These are phyloP conservation scores for Solen grandis DNA, from an alignment of 1,140 invertebrate species.

Conservation along the genomic window DNA sequence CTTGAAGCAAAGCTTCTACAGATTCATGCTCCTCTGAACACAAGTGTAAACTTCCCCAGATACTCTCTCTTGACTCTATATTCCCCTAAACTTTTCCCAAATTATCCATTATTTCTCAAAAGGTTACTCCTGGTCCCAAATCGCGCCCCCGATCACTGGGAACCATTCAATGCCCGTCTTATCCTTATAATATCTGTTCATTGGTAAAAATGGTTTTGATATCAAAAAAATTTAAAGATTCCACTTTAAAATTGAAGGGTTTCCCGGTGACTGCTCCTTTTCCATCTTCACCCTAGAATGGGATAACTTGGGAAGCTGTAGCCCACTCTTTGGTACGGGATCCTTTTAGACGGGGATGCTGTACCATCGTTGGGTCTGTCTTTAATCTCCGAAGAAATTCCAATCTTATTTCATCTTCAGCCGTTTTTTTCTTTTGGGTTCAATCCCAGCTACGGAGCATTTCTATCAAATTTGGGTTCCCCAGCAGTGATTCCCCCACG, in stretches of 20 bases:
- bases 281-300: constrained; percentile 22
- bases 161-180: constrained; percentile 7
- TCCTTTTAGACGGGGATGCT: background rate
- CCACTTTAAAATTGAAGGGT: constrained; percentile 30
- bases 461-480: background rate
- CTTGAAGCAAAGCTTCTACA: constrained; percentile 26
- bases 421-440: background rate
- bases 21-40: too few relatives aligned
- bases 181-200: constrained; percentile 28
- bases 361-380: background rate
- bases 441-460: background rate
- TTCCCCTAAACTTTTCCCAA: constrained; percentile 2
- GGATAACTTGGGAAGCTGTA: constrained; percentile 15
- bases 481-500: background rate
- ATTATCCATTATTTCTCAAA: background rate
- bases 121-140: background rate
- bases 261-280: constrained; percentile 22
- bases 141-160: constrained; percentile 3
- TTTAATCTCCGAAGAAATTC: background rate
- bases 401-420: background rate
- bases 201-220: constrained; percentile 6
- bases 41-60: too few relatives aligned
- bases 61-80: too few relatives aligned
- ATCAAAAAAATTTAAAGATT: background rate
- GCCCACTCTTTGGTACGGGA: background rate